These are phyloP conservation scores for Anabas testudineus DNA, from an alignment of 2,797 vertebrate species.

Conservation along the genomic window DNA sequence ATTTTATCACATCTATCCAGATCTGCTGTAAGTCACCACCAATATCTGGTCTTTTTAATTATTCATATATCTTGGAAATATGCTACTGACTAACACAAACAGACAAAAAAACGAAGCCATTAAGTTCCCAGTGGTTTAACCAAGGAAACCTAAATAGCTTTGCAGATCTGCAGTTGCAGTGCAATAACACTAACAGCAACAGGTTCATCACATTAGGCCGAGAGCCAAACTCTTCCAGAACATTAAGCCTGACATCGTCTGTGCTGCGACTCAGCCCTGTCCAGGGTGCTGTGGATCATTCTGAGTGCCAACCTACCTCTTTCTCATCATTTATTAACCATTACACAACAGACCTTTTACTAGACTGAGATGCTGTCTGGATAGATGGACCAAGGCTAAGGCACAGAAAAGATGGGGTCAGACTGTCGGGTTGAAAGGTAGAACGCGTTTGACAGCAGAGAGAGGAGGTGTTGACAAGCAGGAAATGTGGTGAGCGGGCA, in stretches of 20 bases:
- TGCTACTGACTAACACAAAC: not conserved
- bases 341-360: slow-evolving; percentile 70
- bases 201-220: slow-evolving; percentile 64
- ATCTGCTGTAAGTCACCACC: slow-evolving; percentile 6
- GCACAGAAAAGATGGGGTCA: slow-evolving; percentile 28
- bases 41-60: slow-evolving; percentile 2
- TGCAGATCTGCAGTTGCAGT: slow-evolving; percentile 10
- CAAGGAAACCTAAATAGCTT: slow-evolving; percentile 22
- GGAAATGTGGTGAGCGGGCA: slow-evolving; percentile 45
- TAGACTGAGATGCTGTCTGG: slow-evolving; percentile 37
- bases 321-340: slow-evolving; percentile 72
- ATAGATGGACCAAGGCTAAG: slow-evolving; percentile 38
- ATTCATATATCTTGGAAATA: not conserved
- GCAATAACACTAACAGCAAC: slow-evolving; percentile 55
- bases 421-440: slow-evolving; percentile 27
- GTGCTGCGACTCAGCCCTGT: slow-evolving; percentile 44
- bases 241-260: slow-evolving; percentile 53
- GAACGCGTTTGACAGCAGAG: slow-evolving; percentile 50
- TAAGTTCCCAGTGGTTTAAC: slow-evolving; percentile 26
- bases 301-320: slow-evolving; percentile 39
- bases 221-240: slow-evolving; percentile 47
- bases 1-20: slow-evolving; percentile 8
- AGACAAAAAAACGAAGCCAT: slow-evolving; percentile 28
- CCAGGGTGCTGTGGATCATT: slow-evolving; percentile 47
- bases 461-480: slow-evolving; percentile 64